Evolutionary conservation across 2,113 vertebrate genomes (phyloP).

Genomic region (Tamias sibiricus): DNA sequence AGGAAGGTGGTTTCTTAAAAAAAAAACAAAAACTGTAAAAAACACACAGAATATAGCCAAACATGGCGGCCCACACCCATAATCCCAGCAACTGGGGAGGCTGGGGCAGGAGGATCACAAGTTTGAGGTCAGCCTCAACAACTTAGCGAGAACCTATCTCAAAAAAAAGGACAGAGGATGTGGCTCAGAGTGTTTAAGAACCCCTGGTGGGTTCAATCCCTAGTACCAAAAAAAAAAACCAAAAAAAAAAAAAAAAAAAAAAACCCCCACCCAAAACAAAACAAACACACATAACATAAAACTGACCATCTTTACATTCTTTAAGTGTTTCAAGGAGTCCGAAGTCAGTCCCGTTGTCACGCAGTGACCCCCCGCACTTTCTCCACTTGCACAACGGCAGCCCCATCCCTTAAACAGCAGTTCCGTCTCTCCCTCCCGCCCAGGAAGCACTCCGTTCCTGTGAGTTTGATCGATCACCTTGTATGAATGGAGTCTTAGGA

Average conservation of each 20-base stretch:
- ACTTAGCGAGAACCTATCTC: too few relatives aligned
- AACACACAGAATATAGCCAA: too few relatives aligned
- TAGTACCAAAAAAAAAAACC: background rate
- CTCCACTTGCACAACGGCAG: background rate
- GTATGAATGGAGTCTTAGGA: fast-evolving
- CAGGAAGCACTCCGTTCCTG: background rate
- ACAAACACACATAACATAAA: background rate
- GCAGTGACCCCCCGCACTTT: background rate
- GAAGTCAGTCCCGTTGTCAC: fast-evolving
- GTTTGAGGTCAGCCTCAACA: too few relatives aligned
- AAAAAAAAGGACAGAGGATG: too few relatives aligned
- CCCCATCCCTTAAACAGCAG: fast-evolving
- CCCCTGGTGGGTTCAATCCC: too few relatives aligned
- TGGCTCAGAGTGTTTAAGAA: too few relatives aligned
- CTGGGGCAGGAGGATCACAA: too few relatives aligned
- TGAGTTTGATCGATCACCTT: background rate
- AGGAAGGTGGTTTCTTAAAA: background rate
- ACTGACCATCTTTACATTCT: background rate
- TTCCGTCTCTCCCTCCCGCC: fast-evolving
- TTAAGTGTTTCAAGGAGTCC: background rate
- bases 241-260: too few relatives aligned
- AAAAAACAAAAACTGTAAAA: background rate
- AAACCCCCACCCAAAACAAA: too few relatives aligned
- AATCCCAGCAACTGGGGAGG: too few relatives aligned
- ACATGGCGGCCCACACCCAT: too few relatives aligned